Conservation (phyloP, 2,797 vertebrate species). For the Scyliorhinus canicula region DNA sequence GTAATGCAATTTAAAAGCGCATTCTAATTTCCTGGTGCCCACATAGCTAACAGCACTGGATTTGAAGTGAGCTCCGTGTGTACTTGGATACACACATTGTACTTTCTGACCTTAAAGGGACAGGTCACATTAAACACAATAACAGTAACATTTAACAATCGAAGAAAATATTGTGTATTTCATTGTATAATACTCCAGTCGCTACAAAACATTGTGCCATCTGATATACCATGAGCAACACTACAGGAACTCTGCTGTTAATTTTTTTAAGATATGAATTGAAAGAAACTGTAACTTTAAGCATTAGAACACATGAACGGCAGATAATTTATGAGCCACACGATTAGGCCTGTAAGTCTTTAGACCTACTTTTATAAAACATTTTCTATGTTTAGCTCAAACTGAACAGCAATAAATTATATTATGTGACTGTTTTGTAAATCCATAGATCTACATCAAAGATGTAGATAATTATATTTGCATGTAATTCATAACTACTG, state of each 20-base stretch:
- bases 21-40: neutral
- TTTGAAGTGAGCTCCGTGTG: neutral
- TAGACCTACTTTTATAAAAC: constrained; percentile 6
- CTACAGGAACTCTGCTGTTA: neutral
- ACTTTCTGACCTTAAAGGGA: neutral
- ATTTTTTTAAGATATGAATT: neutral
- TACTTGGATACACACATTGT: neutral
- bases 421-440: constrained; percentile 32
- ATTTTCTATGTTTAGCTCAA: constrained; percentile 29
- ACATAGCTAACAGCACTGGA: neutral
- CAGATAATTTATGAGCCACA: neutral
- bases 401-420: constrained; percentile 30
- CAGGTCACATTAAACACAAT: neutral
- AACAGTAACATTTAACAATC: neutral
- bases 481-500: constrained; percentile 33
- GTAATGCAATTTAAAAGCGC: neutral
- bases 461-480: constrained; percentile 36
- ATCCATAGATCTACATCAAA: constrained; percentile 31
- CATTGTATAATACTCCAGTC: neutral
- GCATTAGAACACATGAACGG: neutral
- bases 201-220: neutral
- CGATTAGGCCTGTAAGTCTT: neutral
- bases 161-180: neutral
- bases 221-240: neutral
- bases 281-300: neutral